Conservation (phyloP, 2,888 invertebrate genomes). For the Anarsia innoxiella region DNA sequence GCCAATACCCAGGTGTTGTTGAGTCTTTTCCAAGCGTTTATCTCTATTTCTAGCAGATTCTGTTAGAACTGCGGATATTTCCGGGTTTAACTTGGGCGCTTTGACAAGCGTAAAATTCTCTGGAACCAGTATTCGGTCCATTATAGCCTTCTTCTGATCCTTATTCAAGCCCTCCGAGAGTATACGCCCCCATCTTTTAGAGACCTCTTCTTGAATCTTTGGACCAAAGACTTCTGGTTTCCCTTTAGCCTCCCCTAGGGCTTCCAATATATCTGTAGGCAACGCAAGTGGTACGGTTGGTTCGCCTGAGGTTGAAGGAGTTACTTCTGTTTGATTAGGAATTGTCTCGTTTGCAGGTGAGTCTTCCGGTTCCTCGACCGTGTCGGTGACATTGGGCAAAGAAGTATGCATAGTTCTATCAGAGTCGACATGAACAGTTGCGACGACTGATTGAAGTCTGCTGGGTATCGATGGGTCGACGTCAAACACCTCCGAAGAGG, state of each 20-base stretch:
- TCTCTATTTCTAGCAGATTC: constrained; percentile 12
- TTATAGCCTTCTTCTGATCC: background rate
- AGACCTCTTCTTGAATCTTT: constrained; percentile 13
- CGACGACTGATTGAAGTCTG: background rate
- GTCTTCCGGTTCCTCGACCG: background rate
- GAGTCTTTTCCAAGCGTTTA: constrained; percentile 11
- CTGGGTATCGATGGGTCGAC: background rate
- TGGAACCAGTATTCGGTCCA: background rate
- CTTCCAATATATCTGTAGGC: constrained; percentile 9
- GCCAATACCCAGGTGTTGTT: constrained; percentile 12
- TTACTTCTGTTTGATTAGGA: background rate
- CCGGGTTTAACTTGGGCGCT: constrained; percentile 12
- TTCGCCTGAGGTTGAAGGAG: background rate
- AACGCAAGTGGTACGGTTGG: background rate
- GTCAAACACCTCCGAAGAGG: too few species aligned
- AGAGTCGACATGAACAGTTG: background rate
- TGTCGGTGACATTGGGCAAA: background rate
- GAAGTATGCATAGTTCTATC: background rate
- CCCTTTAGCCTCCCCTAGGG: constrained; percentile 10
- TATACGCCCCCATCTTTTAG: constrained; percentile 15
- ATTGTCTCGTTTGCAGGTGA: background rate
- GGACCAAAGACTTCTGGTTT: constrained; percentile 14
- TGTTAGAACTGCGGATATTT: constrained; percentile 10
- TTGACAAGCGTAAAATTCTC: constrained; percentile 5
- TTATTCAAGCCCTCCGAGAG: constrained; percentile 5